phyloP scores from a whole-genome alignment of 2,113 vertebrate species.

The Vimba vimba region DNA sequence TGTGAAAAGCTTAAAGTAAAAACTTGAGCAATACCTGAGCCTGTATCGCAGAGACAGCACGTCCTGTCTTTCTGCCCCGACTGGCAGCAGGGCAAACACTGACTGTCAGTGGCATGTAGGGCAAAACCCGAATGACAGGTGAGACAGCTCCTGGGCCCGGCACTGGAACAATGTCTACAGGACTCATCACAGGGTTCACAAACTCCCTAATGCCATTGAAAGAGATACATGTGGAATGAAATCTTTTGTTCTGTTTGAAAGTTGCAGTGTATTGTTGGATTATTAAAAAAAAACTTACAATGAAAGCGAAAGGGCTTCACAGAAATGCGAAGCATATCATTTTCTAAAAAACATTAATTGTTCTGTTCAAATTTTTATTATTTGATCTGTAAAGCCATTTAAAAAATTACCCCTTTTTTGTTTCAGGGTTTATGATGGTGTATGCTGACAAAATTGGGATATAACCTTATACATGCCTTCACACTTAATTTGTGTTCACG shows the following conservation, averaged over 20 bases:
- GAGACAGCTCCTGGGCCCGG: constrained; percentile 73
- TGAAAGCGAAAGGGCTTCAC: no score
- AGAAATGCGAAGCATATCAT: no score
- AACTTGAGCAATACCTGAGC: constrained; percentile 65
- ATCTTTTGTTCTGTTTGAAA: not conserved
- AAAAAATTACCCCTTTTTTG: no score
- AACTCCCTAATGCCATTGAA: constrained; percentile 62
- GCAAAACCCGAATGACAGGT: constrained; percentile 70
- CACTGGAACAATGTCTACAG: constrained; percentile 74
- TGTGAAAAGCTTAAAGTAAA: not conserved
- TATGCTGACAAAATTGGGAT: no score
- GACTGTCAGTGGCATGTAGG: constrained; percentile 71
- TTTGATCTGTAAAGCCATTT: no score
- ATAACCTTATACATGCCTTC: no score
- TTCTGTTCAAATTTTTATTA: no score
- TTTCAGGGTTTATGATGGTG: no score
- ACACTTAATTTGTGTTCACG: no score
- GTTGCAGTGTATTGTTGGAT: not conserved
- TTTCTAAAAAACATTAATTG: no score
- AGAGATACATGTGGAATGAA: not conserved
- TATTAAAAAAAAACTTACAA: no score
- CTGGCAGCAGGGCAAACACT: constrained; percentile 75
- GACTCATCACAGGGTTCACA: constrained; percentile 76
- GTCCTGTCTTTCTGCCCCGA: constrained; percentile 60
- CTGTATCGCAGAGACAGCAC: constrained; percentile 76